Evolutionary conservation across 92 coral and sea anemone genomes (phyloP).

Genomic region (Parazoanthus swiftii): DNA sequence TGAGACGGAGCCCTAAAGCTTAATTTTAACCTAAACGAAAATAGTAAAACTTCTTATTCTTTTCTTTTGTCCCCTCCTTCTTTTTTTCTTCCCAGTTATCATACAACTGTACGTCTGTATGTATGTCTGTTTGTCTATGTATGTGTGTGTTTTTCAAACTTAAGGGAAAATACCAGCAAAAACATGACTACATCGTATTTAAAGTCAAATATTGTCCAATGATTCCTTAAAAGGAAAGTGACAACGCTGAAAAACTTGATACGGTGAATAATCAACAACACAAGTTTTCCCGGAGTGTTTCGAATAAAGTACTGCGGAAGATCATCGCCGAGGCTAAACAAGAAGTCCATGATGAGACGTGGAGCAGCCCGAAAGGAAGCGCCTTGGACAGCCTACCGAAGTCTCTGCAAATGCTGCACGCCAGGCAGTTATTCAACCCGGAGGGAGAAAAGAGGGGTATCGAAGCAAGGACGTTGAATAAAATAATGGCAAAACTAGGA

Average conservation of each 20-base stretch:
- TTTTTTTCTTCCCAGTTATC: no score
- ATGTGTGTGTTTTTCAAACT: no score
- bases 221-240: background rate
- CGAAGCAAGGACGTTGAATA: conserved; percentile 26
- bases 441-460: conserved; percentile 27
- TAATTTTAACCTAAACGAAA: no score
- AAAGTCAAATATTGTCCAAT: no score
- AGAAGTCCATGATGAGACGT: conserved; percentile 8
- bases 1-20: no score
- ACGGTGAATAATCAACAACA: background rate
- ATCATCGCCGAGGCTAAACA: conserved; percentile 16
- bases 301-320: conserved; percentile 11
- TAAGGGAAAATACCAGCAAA: no score
- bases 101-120: no score
- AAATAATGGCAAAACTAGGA: conserved; percentile 16
- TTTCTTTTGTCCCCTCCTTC: no score
- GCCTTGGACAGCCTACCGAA: background rate
- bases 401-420: conserved; percentile 26
- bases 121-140: no score
- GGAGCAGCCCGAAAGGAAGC: conserved; percentile 1
- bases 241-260: background rate
- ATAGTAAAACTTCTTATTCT: no score
- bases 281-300: background rate
- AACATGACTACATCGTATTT: no score
- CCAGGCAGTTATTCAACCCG: conserved; percentile 17